Conservation (phyloP, 2,113 vertebrate genomes). For the Chitala chitala region DNA sequence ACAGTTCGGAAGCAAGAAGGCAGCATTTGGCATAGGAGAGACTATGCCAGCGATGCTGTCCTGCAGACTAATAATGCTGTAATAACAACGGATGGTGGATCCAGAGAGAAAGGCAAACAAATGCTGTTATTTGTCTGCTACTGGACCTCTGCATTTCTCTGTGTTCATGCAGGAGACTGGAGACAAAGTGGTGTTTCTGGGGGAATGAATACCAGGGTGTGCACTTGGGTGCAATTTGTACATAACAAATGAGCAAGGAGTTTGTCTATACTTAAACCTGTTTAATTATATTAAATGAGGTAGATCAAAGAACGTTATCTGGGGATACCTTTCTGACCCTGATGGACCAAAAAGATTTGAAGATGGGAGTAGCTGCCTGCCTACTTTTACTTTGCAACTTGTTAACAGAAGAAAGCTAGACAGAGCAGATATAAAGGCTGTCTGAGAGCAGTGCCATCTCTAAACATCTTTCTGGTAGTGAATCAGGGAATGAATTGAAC, state of each 20-base stretch:
- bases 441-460: background rate
- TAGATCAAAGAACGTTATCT: background rate
- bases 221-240: too few species aligned
- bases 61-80: background rate
- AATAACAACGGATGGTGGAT: background rate
- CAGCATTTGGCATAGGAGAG: background rate
- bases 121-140: constrained; percentile 4
- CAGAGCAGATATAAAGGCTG: background rate
- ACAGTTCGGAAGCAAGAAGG: too few species aligned
- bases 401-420: too few species aligned
- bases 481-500: constrained; percentile 6
- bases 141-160: background rate
- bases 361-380: background rate
- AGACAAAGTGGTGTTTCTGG: background rate
- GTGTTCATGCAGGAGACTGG: background rate
- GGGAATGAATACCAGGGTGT: too few species aligned
- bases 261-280: background rate
- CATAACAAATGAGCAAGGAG: background rate
- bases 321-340: background rate
- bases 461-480: background rate
- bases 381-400: too few species aligned
- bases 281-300: background rate
- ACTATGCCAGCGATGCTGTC: background rate
- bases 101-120: background rate
- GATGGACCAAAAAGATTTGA: background rate